Evolutionary conservation across 2,797 vertebrate genomes (phyloP).

Genomic region (Takifugu rubripes): DNA sequence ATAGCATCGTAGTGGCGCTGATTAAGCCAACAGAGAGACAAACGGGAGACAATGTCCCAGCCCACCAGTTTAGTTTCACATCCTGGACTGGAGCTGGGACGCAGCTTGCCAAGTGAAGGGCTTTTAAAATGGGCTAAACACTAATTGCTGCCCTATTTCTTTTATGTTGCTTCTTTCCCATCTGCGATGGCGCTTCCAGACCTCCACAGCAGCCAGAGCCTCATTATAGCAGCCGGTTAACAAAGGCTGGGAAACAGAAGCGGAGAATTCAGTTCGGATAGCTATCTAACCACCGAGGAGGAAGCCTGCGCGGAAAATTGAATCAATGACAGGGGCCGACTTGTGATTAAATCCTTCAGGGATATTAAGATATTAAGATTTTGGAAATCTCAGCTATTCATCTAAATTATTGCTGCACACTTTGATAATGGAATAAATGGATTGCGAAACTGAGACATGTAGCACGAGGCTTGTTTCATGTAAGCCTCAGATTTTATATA

Average conservation of each 20-base stretch:
- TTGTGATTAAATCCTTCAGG: conserved; percentile 69
- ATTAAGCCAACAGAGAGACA: conserved; percentile 75
- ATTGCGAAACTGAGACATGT: conserved; percentile 24
- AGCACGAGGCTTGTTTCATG: conserved; percentile 28
- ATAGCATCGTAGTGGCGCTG: conserved; percentile 65
- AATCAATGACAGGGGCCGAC: conserved; percentile 72
- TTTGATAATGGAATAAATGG: conserved; percentile 54
- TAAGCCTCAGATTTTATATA: conserved; percentile 2
- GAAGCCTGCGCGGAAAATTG: conserved; percentile 70
- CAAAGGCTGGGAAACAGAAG: conserved; percentile 79
- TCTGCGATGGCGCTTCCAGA: conserved; percentile 77
- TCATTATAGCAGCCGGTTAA: conserved; percentile 78
- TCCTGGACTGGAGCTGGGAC: conserved; percentile 72
- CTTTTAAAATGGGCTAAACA: conserved; percentile 80
- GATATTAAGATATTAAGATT: conserved; percentile 71
- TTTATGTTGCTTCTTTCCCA: conserved; percentile 81
- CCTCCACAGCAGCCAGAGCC: conserved; percentile 77
- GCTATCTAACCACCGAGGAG: conserved; percentile 71
- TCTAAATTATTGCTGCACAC: conserved; percentile 60
- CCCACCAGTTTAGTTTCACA: conserved; percentile 77
- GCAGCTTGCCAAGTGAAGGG: conserved; percentile 77
- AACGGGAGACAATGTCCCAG: conserved; percentile 73
- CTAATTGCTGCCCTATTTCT: conserved; percentile 84
- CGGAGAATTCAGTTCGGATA: conserved; percentile 73
- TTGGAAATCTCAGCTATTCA: conserved; percentile 73